Evolutionary conservation across 2,113 vertebrate genomes (phyloP).

Genomic region (Anolis carolinensis): DNA sequence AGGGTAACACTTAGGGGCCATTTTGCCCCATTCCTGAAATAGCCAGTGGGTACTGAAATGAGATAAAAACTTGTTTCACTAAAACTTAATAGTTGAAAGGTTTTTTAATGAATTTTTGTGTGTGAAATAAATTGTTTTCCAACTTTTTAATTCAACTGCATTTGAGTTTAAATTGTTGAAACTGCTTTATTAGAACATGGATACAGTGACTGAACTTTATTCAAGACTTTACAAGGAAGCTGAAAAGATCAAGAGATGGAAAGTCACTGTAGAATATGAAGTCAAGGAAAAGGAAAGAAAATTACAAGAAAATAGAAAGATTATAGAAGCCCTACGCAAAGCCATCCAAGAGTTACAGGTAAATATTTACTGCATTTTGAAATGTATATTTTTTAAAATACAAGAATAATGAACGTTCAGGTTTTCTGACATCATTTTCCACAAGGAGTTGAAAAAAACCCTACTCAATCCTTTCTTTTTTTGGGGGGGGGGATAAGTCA

Average conservation of each 20-base stretch:
- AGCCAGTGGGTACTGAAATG: neutral
- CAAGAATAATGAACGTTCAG: neutral
- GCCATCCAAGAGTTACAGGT: slow-evolving; percentile 94
- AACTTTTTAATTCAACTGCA: neutral
- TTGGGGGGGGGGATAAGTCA: neutral
- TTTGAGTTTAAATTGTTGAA: slow-evolving; percentile 50
- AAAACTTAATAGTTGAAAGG: slow-evolving; percentile 9
- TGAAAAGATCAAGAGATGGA: slow-evolving; percentile 92
- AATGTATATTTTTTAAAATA: slow-evolving; percentile 12
- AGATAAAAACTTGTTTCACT: neutral
- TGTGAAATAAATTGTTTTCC: neutral
- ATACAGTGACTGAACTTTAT: slow-evolving; percentile 81
- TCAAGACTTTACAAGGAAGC: slow-evolving; percentile 90
- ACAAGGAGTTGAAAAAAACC: neutral
- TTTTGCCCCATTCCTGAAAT: too few relatives aligned
- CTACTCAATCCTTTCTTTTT: neutral
- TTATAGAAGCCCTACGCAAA: slow-evolving; percentile 89
- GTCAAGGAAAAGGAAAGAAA: slow-evolving; percentile 85
- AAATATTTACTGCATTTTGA: slow-evolving; percentile 50
- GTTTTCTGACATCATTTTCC: too few relatives aligned
- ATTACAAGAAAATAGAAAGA: slow-evolving; percentile 87
- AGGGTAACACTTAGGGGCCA: too few relatives aligned
- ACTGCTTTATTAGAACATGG: slow-evolving; percentile 74
- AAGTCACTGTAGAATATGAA: slow-evolving; percentile 82
- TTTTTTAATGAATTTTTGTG: too few relatives aligned